Percentiles rank a stretch among this genome's conserved stretches.
Conservation (phyloP, 2,888 invertebrate species). For the Antheraea yamamai region DNA sequence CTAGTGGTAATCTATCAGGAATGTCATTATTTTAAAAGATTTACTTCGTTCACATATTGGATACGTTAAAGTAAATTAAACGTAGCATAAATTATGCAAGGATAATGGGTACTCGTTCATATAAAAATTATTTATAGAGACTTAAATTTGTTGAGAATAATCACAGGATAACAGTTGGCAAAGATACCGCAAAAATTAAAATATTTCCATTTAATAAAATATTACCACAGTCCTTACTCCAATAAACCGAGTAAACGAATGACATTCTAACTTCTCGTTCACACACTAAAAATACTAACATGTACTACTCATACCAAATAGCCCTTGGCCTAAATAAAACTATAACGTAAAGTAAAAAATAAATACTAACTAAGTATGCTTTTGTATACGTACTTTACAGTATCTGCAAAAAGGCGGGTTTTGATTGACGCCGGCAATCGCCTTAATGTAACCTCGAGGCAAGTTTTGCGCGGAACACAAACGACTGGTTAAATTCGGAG, state of each 20-base stretch:
- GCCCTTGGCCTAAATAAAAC: constrained; percentile 26
- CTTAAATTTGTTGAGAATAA: neutral
- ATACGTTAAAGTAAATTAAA: neutral
- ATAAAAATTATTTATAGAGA: neutral
- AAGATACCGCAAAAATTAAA: too few relatives aligned
- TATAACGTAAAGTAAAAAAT: constrained; percentile 18
- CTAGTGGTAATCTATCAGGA: neutral
- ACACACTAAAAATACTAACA: neutral
- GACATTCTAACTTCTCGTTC: neutral
- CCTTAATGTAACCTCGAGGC: constrained; percentile 80
- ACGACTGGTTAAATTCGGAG: constrained; percentile 79
- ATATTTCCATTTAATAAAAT: too few relatives aligned
- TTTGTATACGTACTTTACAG: constrained; percentile 49
- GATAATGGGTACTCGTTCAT: neutral
- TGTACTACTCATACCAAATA: neutral
- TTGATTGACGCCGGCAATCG: constrained; percentile 81
- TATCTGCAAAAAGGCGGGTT: constrained; percentile 73
- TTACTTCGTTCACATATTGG: neutral
- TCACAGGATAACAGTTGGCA: neutral
- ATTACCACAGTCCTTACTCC: too few relatives aligned
- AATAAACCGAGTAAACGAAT: neutral
- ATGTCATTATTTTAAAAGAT: neutral
- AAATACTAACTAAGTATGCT: constrained; percentile 52
- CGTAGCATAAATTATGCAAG: neutral
- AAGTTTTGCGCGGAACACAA: constrained; percentile 76